These are phyloP conservation scores for Nycteola revayana DNA, from an alignment of 2,888 invertebrate species.

Conservation along the genomic window DNA sequence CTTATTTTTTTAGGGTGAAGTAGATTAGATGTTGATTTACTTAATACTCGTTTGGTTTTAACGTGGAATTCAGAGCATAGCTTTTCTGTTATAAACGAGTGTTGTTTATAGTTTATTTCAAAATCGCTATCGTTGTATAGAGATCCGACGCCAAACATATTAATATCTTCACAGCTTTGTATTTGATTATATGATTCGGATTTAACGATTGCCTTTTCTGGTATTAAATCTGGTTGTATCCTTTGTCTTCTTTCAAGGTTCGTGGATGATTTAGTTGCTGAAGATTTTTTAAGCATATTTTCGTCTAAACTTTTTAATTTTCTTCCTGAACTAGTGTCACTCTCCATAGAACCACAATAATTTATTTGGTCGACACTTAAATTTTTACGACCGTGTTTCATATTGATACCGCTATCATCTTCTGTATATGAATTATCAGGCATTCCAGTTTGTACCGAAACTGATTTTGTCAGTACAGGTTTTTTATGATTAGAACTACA, in stretches of 20 bases:
- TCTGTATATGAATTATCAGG: slow-evolving; percentile 63
- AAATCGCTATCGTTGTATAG: slow-evolving; percentile 81
- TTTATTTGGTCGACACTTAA: slow-evolving; percentile 78
- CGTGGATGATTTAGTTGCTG: slow-evolving; percentile 69
- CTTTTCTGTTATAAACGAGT: slow-evolving; percentile 86
- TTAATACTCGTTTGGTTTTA: slow-evolving; percentile 84
- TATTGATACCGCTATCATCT: slow-evolving; percentile 67
- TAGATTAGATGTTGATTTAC: slow-evolving; percentile 84
- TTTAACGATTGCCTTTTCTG: slow-evolving; percentile 74
- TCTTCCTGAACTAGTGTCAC: slow-evolving; percentile 73
- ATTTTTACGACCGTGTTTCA: slow-evolving; percentile 75
- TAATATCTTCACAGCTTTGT: slow-evolving; percentile 78
- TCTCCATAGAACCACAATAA: slow-evolving; percentile 78
- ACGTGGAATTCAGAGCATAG: slow-evolving; percentile 87
- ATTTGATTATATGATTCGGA: slow-evolving; percentile 78
- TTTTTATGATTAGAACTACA: slow-evolving; percentile 76
- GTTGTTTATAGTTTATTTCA: slow-evolving; percentile 79
- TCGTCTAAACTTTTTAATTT: slow-evolving; percentile 75
- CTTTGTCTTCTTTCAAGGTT: slow-evolving; percentile 75
- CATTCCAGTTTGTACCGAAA: slow-evolving; percentile 78
- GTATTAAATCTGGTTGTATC: slow-evolving; percentile 78
- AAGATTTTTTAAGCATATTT: slow-evolving; percentile 74
- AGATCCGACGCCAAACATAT: slow-evolving; percentile 80
- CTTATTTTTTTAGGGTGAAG: slow-evolving; percentile 82
- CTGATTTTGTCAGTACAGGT: slow-evolving; percentile 74